Base-by-base conservation (phyloP, 2,797 vertebrate genomes). In the Trichosurus vulpecula region DNA sequence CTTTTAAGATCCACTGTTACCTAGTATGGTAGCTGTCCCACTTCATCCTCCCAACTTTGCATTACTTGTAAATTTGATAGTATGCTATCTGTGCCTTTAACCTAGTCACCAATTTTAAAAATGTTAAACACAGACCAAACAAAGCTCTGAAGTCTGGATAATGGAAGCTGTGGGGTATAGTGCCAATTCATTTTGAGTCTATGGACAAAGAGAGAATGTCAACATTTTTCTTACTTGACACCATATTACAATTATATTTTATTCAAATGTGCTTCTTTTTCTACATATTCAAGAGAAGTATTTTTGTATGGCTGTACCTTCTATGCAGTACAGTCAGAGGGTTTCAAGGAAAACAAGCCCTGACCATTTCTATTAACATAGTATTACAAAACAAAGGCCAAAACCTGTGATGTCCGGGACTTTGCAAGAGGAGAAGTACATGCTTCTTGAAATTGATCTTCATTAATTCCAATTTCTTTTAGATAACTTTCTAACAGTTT, bases 381-480 rank as follows among this genome's bases (percentile, higher is more conserved):
- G 35, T 53, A 97, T 30, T 96, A 74, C 92, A 95, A 56, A 53
- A 92, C 29, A 94, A 93, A 95, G 61, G 35, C 58, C 94, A 94
- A 95, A 81, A 99, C 99, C 99, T 99, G 99, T 94, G 99, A 98
- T 35, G 99, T 98, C 97, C 98, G 99, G 16, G 99, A 99, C 98
- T 99, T 99, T 97, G 99, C 99, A 97, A 99, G 99, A 27, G 99
- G 99, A 98, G 99, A 99, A 8, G 99, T 99, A 96, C 99, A 99
- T 25, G 99, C 99, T 95, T 99, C 99, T 98, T 99, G 98, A 98
- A 99, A 99, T 96, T 99, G 99, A 97, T 99, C 99, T 98, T 99
- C 99, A 90, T 99, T 99, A 98, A 99, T 99, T 98, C 99, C 99
- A 97, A 99, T 99, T 98, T 99, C 99, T 98, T 99, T 99, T 98